Evolutionary conservation across 1,140 invertebrate genomes (phyloP), one percentile per base, ranked within the genome.

Genomic region (Drosophila grimshawi): DNA sequence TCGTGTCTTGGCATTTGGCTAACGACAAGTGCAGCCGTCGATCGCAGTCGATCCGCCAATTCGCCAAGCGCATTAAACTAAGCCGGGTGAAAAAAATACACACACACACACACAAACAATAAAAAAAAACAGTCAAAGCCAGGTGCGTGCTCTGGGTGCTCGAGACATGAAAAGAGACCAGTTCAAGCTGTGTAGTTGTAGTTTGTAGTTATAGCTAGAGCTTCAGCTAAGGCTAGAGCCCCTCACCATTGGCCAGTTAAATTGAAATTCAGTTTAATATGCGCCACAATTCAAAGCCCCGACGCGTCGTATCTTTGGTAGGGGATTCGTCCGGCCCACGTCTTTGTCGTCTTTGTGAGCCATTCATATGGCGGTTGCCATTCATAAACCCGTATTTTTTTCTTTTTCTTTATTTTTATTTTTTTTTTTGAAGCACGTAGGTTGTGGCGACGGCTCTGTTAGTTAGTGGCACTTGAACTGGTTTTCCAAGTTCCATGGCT

Each of bases 21-120:
- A 88, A 69, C 83, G 82, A 86, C 82, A 86, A 86, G 82, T 86
- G 82, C 82, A 86, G 76, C 76, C 78, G 75, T 80, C 77, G 80
- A 81, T 81, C 52, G 80, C 29, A 62, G 68, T 37, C 65, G 72
- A 76, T 83, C 52, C 73, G 81, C 53, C 49, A 35, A 67, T 67
- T 66, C 70, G 64, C 56, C 11, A n/a, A 60, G 67, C 67, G 82
- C 76, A 81, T 86, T 86, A 86, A 86, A 81, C 73, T 82, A 82
- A 82, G 80, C 77, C 72, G 71, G 57, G 43, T 19, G 19, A 19
- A 19, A 19, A 19, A 19, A 19, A 19, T 1, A 19, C 19, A 19
- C 19, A 19, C 19, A 19, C 19, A 19, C 19, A 19, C 19, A 19
- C 19, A 19, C 19, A 19, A 19, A 19, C 41, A 72, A 80, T 68